phyloP scores from a whole-genome alignment of 2,888 invertebrate species.

The Yponomeuta malinellus region DNA sequence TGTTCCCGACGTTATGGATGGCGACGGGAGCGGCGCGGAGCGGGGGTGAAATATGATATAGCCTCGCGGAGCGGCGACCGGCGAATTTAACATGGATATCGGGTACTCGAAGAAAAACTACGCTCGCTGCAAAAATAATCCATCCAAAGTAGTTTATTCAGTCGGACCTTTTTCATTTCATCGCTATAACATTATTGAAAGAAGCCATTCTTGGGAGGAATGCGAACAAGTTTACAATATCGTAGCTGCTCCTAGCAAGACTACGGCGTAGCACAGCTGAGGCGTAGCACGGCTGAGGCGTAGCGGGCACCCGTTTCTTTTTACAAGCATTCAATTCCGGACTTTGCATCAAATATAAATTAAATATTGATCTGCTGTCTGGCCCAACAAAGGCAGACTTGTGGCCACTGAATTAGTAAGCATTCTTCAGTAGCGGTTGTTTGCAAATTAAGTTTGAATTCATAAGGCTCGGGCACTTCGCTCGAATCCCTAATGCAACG shows the following conservation, averaged over 20 bases:
- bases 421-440: too few relatives aligned
- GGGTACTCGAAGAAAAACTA: neutral
- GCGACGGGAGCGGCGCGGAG: neutral
- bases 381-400: too few relatives aligned
- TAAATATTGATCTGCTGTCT: too few relatives aligned
- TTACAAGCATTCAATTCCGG: too few relatives aligned
- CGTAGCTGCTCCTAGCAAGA: neutral
- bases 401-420: too few relatives aligned
- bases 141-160: neutral
- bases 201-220: neutral
- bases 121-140: neutral
- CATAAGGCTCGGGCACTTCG: too few relatives aligned
- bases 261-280: neutral
- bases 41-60: constrained; percentile 1
- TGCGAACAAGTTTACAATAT: neutral
- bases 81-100: neutral
- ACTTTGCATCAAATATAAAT: too few relatives aligned
- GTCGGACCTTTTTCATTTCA: neutral
- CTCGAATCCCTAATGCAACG: too few relatives aligned
- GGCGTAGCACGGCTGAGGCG: neutral
- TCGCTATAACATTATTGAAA: neutral
- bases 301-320: neutral
- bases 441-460: too few relatives aligned
- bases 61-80: neutral
- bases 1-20: constrained; percentile 12